A percentile compares a stretch with the other conserved stretches of the same genome.
Conservation (phyloP, 2,797 vertebrate genomes). For the Lutjanus campechanus region DNA sequence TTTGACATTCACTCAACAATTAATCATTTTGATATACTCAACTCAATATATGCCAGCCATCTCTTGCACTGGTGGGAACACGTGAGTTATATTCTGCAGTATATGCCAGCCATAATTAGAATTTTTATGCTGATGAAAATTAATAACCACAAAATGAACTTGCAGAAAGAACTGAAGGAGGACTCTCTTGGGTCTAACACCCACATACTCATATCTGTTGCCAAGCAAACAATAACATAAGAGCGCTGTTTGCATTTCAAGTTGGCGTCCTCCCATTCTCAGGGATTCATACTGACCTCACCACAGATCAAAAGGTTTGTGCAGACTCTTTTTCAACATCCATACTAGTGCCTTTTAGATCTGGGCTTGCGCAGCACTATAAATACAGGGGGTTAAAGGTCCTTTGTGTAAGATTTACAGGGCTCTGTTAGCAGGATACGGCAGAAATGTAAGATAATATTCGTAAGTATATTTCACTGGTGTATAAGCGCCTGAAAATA, state of each 20-base stretch:
- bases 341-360: neutral
- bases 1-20: neutral
- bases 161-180: constrained; percentile 19
- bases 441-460: too few species aligned
- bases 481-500: too few species aligned
- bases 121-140: constrained; percentile 1
- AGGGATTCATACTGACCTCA: constrained; percentile 28
- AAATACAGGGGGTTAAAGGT: neutral
- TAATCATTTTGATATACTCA: neutral
- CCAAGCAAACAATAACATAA: constrained; percentile 38
- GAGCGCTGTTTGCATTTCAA: constrained; percentile 44
- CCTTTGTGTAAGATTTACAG: too few species aligned
- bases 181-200: constrained; percentile 18
- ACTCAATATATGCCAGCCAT: neutral
- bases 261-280: constrained; percentile 36
- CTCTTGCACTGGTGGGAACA: neutral
- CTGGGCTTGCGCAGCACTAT: neutral
- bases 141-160: constrained; percentile 18
- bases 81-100: neutral
- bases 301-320: constrained; percentile 30
- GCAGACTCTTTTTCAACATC: neutral
- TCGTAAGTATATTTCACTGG: too few species aligned
- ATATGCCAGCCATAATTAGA: neutral
- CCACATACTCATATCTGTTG: constrained; percentile 42
- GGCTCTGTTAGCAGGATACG: too few species aligned